A percentile compares a stretch with the other conserved stretches of the same genome.
Evolutionary conservation across 2,888 invertebrate species (phyloP).

Genomic region (Trachelus stipa): DNA sequence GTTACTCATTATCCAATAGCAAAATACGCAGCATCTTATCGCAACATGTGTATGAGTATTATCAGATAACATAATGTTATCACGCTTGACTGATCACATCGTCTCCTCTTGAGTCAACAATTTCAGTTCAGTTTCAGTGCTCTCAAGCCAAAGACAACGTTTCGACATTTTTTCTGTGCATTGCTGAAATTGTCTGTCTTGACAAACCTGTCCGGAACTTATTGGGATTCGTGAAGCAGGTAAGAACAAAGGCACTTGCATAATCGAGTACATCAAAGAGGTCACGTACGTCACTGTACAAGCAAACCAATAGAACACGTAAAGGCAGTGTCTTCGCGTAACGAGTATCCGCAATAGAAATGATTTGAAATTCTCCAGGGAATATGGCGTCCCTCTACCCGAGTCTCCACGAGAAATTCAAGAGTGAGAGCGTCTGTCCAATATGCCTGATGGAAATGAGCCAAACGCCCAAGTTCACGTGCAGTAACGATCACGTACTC

Average conservation of each 20-base stretch:
- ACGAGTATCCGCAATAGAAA: background rate
- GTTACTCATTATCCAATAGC: background rate
- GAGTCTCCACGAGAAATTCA: slow-evolving; percentile 49
- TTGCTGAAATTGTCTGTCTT: background rate
- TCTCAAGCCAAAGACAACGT: background rate
- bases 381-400: slow-evolving; percentile 56
- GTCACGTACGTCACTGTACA: background rate
- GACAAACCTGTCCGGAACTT: background rate
- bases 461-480: slow-evolving; percentile 45
- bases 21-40: background rate
- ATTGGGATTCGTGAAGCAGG: background rate
- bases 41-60: background rate
- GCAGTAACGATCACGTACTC: slow-evolving; percentile 48
- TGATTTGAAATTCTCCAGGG: slow-evolving; percentile 10
- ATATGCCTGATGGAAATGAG: slow-evolving; percentile 56
- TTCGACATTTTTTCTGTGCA: background rate
- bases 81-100: background rate
- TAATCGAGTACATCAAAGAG: background rate
- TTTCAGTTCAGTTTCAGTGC: background rate
- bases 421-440: slow-evolving; percentile 52
- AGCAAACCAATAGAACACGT: background rate
- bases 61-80: background rate
- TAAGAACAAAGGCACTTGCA: background rate
- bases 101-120: background rate
- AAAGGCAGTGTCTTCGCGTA: background rate